Evolutionary conservation across 2,888 invertebrate species (phyloP).

Genomic region (Scaptomyza tumidula): DNA sequence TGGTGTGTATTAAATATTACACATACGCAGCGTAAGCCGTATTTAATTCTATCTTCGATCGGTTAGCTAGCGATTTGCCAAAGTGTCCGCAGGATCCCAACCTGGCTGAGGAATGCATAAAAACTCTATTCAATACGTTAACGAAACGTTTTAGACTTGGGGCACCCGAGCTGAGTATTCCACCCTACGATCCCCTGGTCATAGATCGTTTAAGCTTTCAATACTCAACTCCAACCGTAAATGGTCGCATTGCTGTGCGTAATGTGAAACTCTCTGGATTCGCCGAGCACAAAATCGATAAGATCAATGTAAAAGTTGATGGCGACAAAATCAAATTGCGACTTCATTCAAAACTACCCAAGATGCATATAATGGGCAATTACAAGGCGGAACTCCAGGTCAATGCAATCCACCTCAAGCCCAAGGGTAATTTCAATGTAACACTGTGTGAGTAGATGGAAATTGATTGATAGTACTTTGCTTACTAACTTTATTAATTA

Average conservation of each 20-base stretch:
- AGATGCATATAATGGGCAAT: conserved; percentile 86
- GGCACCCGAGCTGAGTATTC: conserved; percentile 77
- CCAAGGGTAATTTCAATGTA: conserved; percentile 86
- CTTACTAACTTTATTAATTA: neutral
- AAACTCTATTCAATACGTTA: conserved; percentile 85
- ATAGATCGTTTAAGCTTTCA: conserved; percentile 75
- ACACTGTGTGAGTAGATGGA: conserved; percentile 86
- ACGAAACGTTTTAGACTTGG: conserved; percentile 82
- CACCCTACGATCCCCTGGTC: conserved; percentile 81
- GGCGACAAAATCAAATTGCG: conserved; percentile 78
- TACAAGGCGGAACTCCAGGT: conserved; percentile 88
- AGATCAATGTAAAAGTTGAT: conserved; percentile 85
- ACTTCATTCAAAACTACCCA: conserved; percentile 86
- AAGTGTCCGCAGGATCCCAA: conserved; percentile 86
- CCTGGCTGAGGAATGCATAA: conserved; percentile 86
- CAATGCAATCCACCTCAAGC: conserved; percentile 87
- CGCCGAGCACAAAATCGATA: conserved; percentile 85
- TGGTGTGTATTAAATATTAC: conserved; percentile 31
- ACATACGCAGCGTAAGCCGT: conserved; percentile 14
- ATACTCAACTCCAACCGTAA: conserved; percentile 73
- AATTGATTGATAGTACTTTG: neutral
- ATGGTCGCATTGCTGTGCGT: conserved; percentile 82
- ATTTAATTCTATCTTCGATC: neutral
- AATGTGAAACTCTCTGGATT: conserved; percentile 86
- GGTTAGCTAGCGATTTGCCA: conserved; percentile 82